Conservation (phyloP, 1,140 invertebrate species). For the Diabrotica undecimpunctata region DNA sequence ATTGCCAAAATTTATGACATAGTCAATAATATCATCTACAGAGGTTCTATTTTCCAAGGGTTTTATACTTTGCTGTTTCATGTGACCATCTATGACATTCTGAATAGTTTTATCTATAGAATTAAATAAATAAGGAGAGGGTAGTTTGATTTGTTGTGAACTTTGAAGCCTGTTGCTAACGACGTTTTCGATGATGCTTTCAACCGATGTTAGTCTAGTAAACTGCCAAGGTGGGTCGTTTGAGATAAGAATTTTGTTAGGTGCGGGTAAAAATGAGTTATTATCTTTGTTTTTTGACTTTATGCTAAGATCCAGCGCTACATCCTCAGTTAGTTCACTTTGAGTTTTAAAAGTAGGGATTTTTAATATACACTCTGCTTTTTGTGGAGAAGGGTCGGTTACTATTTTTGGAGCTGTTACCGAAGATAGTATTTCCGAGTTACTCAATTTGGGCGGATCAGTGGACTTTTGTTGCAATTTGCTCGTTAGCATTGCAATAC, state of each 20-base stretch:
- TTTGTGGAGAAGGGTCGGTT: conserved; percentile 11
- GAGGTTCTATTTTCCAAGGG: conserved; percentile 19
- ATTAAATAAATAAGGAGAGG: conserved; percentile 11
- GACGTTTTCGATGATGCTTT: conserved; percentile 21
- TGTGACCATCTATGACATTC: conserved; percentile 22
- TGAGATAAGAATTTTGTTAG: too few species aligned
- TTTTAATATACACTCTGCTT: conserved; percentile 30
- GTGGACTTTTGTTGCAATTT: conserved; percentile 40
- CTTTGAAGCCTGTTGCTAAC: conserved; percentile 10
- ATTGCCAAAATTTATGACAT: conserved; percentile 19
- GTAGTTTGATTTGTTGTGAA: neutral
- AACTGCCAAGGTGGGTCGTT: neutral
- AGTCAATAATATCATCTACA: conserved; percentile 32
- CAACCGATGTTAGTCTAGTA: conserved; percentile 12
- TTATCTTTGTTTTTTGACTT: conserved; percentile 16
- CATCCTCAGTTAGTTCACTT: conserved; percentile 21
- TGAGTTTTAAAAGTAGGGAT: conserved; percentile 26
- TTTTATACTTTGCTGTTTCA: neutral
- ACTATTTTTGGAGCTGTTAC: conserved; percentile 5
- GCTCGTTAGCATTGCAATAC: conserved; percentile 55
- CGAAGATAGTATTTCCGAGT: conserved; percentile 17
- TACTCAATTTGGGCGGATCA: conserved; percentile 21
- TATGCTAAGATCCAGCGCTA: conserved; percentile 30
- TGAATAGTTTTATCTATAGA: conserved; percentile 30
- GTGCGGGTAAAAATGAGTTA: neutral